Percentiles rank a stretch among this genome's conserved stretches.
Evolutionary conservation across 2,113 vertebrate species (phyloP).

Genomic region (Anseranas semipalmata): DNA sequence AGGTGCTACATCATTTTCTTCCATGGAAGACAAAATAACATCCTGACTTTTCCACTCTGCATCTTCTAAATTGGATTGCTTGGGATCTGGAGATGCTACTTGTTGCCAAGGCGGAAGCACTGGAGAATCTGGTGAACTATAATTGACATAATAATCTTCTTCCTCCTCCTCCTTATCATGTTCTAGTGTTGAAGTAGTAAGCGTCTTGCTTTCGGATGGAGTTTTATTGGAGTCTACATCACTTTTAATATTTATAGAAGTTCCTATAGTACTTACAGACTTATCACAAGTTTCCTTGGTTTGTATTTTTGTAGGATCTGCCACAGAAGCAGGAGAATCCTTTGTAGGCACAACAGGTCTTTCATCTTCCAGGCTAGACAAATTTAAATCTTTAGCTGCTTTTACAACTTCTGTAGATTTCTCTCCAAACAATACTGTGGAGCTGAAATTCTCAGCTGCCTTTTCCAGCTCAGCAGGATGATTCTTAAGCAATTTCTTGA

Average conservation of each 20-base stretch:
- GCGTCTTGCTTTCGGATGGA: conserved; percentile 53
- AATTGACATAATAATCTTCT: conserved; percentile 68
- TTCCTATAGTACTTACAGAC: conserved; percentile 58
- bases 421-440: conserved; percentile 51
- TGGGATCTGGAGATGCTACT: conserved; percentile 72
- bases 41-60: conserved; percentile 56
- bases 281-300: conserved; percentile 68
- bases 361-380: conserved; percentile 60
- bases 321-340: conserved; percentile 47
- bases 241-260: conserved; percentile 47
- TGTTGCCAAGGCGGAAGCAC: conserved; percentile 88
- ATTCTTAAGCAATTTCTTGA: conserved; percentile 79
- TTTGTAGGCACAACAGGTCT: conserved; percentile 72
- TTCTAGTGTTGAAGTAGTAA: conserved; percentile 45
- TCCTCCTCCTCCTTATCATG: conserved; percentile 69
- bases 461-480: conserved; percentile 63
- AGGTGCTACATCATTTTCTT: conserved; percentile 25
- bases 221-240: conserved; percentile 22
- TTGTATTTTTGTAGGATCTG: conserved; percentile 59
- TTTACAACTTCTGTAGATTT: conserved; percentile 65
- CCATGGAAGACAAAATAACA: conserved; percentile 52
- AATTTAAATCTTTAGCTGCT: conserved; percentile 53
- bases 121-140: conserved; percentile 82
- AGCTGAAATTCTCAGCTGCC: conserved; percentile 49
- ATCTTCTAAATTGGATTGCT: conserved; percentile 51